A percentile compares a stretch with the other conserved stretches of the same genome.
phyloP scores from a whole-genome alignment of 2,888 invertebrate genomes.

The Caenorhabditis sp. region DNA sequence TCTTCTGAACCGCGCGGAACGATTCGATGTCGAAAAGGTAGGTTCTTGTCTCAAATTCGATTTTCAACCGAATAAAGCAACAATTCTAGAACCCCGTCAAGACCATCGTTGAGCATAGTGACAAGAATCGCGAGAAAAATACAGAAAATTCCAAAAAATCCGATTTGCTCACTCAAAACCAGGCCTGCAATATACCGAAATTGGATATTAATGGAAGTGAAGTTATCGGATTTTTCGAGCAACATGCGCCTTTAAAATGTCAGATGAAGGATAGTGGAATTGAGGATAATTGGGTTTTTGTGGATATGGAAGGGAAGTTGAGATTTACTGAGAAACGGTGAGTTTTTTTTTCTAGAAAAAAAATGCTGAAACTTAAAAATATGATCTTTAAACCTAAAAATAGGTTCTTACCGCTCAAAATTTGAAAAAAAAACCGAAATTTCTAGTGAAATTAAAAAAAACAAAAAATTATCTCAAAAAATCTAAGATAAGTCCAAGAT shows the following conservation, averaged over 20 bases:
- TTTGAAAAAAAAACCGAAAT: too few relatives aligned
- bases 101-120: slow-evolving; percentile 29
- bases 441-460: too few relatives aligned
- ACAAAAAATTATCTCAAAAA: too few relatives aligned
- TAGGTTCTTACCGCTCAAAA: too few relatives aligned
- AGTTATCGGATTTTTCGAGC: slow-evolving; percentile 58
- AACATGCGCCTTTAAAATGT: slow-evolving; percentile 55
- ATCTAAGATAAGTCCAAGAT: too few relatives aligned
- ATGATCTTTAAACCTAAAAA: too few relatives aligned
- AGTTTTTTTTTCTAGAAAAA: too few relatives aligned
- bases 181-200: slow-evolving; percentile 65
- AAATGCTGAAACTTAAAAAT: too few relatives aligned
- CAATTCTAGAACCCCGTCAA: slow-evolving; percentile 20
- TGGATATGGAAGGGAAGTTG: slow-evolving; percentile 56
- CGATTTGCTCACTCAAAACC: slow-evolving; percentile 6
- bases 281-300: slow-evolving; percentile 57
- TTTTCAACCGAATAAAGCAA: background rate
- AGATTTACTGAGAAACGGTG: slow-evolving; percentile 44
- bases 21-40: slow-evolving; percentile 2
- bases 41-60: background rate
- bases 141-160: background rate
- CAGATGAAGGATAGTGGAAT: slow-evolving; percentile 20
- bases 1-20: slow-evolving; percentile 4
- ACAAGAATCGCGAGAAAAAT: slow-evolving; percentile 9
- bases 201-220: slow-evolving; percentile 63